Percentiles rank a stretch among this genome's conserved stretches.
phyloP scores from a whole-genome alignment of 1,140 invertebrate genomes.

The Lucilia sericata region DNA sequence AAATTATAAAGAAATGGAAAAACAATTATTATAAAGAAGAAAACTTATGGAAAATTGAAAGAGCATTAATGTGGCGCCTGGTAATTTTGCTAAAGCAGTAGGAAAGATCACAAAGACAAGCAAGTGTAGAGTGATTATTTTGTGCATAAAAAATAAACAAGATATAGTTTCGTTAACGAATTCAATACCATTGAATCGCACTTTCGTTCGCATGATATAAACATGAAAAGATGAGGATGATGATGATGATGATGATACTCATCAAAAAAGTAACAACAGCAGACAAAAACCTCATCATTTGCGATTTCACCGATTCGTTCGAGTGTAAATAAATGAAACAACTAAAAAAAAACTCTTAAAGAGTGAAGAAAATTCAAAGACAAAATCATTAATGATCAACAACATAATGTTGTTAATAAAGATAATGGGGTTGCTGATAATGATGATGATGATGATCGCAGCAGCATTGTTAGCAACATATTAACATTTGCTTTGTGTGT shows the following conservation, averaged over 20 bases:
- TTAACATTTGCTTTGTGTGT: no score
- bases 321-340: conserved; percentile 36
- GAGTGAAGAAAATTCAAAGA: neutral
- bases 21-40: no score
- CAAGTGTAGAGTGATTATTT: no score
- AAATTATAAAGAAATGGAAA: no score
- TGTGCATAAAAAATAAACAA: no score
- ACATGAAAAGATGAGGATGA: neutral
- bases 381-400: neutral
- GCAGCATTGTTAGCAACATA: neutral
- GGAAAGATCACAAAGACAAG: no score
- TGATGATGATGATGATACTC: neutral
- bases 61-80: neutral
- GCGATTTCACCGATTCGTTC: conserved; percentile 39
- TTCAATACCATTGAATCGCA: conserved; percentile 6
- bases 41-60: neutral
- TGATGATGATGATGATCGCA: neutral
- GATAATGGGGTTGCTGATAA: no score
- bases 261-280: conserved; percentile 4
- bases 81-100: neutral
- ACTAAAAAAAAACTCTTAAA: neutral
- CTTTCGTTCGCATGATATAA: conserved; percentile 31
- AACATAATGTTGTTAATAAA: neutral
- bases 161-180: no score
- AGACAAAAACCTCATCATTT: neutral